Conservation (phyloP, 2,797 vertebrate species). For the Neosilurus hyrtlii region DNA sequence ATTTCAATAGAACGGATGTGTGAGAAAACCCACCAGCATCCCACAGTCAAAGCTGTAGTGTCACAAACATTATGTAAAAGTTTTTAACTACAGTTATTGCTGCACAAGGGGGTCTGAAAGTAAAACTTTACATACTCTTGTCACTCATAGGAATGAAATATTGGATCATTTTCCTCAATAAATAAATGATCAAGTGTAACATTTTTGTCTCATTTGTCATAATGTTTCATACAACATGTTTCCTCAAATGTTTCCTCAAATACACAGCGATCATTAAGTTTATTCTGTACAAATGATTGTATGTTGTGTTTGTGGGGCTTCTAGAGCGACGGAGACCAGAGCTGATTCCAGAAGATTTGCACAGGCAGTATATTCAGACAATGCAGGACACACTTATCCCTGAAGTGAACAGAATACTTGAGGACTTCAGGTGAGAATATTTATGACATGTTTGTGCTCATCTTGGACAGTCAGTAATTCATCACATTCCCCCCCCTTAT, state of each 20-base stretch:
- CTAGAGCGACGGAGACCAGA: slow-evolving; percentile 89
- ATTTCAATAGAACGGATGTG: too few relatives aligned
- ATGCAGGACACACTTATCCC: slow-evolving; percentile 88
- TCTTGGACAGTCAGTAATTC: neutral
- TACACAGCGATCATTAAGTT: neutral
- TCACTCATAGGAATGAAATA: too few relatives aligned
- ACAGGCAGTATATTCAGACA: slow-evolving; percentile 88
- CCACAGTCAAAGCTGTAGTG: too few relatives aligned
- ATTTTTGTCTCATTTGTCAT: too few relatives aligned
- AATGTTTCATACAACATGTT: slow-evolving; percentile 14
- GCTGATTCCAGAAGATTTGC: slow-evolving; percentile 91
- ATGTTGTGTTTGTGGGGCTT: slow-evolving; percentile 22
- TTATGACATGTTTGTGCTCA: neutral
- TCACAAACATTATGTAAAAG: too few relatives aligned
- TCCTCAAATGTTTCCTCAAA: neutral
- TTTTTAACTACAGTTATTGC: too few relatives aligned
- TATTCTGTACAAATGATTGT: slow-evolving; percentile 27
- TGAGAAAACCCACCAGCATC: too few relatives aligned
- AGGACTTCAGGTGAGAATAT: slow-evolving; percentile 87
- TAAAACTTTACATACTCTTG: too few relatives aligned
- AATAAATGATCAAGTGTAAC: too few relatives aligned
- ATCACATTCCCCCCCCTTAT: too few relatives aligned
- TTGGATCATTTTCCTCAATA: too few relatives aligned
- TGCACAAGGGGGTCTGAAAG: too few relatives aligned
- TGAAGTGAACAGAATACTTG: slow-evolving; percentile 90